Evolutionary conservation across 2,797 vertebrate species (phyloP), one percentile per base, ranked within the genome.

Genomic region (Aplochiton taeniatus): DNA sequence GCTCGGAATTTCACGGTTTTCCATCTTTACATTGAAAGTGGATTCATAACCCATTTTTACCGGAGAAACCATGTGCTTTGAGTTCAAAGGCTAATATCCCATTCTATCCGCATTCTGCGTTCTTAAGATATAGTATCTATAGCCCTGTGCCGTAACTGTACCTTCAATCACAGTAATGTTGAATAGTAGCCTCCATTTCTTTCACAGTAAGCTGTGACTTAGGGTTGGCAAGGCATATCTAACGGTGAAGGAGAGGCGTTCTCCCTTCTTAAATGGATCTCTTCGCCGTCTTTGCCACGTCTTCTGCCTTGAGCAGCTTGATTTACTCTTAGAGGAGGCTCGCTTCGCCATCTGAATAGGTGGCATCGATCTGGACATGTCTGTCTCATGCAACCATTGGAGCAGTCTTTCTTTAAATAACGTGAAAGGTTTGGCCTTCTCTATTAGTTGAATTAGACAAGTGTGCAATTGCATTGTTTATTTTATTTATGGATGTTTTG

Each of bases 241-340:
- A 76, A 67, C 62, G 65, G 71, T 65, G 74, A 44, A 67, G 60
- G 49, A 18, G 58, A 67, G 60, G 45, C 19, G 65, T 74, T 69
- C 79, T 66, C 75, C 69, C 73, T 58, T 75, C 75, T 51, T 59
- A 82, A 83, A 81, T 75, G 76, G 82, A 66, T 73, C 72, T 81
- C 71, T 52, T 53, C 83, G 77, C 62, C 65, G 66, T 65, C 63
- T 51, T 59, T 59, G 75, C 48, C 41, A 61, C 43, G 69, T 64
- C 65, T 66, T 67, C 74, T 57, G 0, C 78, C 68, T 67, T 69
- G 73, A 63, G 76, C 58, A 78, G 66, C 18, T 14, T 84, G 85
- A 87, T 81, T 83, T 77, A 84, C 6, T 11, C 11, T 2, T 6
- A 31, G 31, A 31, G 31, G 31, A 31, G 6, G 6, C 31, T 31